Conservation (phyloP, 2,797 vertebrate species). For the Petrocephalus schoutedeni region DNA sequence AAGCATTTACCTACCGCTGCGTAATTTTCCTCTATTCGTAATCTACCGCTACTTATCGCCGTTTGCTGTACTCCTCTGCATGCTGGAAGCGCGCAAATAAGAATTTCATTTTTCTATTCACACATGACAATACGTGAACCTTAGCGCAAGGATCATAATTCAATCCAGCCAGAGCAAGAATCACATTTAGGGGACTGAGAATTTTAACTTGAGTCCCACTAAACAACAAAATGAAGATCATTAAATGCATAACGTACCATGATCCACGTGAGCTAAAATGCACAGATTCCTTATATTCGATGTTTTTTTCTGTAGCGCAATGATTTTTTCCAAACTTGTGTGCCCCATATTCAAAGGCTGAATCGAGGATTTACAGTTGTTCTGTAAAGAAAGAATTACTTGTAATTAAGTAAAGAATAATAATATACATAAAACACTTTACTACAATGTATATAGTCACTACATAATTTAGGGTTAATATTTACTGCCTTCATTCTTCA, state of each 20-base stretch:
- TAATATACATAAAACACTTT: neutral
- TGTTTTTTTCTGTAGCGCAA: slow-evolving; percentile 72
- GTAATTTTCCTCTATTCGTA: neutral
- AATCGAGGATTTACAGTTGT: neutral
- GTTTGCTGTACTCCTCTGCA: neutral
- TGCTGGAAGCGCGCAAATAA: neutral
- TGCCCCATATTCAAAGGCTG: slow-evolving; percentile 64
- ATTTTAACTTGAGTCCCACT: neutral
- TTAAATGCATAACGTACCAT: slow-evolving; percentile 66
- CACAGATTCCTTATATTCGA: slow-evolving; percentile 86
- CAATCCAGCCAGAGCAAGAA: neutral
- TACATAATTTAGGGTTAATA: no score
- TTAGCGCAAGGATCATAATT: neutral
- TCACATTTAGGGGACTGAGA: neutral
- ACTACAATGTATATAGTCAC: neutral
- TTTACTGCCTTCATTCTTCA: neutral
- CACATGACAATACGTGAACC: neutral
- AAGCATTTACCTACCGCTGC: neutral
- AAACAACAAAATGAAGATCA: neutral
- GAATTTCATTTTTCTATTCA: neutral
- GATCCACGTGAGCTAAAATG: slow-evolving; percentile 90
- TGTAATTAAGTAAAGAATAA: neutral
- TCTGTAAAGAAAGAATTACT: slow-evolving; percentile 1
- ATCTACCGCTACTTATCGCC: neutral
- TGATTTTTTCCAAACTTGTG: slow-evolving; percentile 68